phyloP scores from a whole-genome alignment of 2,113 vertebrate species.

The Malaclemys terrapin region DNA sequence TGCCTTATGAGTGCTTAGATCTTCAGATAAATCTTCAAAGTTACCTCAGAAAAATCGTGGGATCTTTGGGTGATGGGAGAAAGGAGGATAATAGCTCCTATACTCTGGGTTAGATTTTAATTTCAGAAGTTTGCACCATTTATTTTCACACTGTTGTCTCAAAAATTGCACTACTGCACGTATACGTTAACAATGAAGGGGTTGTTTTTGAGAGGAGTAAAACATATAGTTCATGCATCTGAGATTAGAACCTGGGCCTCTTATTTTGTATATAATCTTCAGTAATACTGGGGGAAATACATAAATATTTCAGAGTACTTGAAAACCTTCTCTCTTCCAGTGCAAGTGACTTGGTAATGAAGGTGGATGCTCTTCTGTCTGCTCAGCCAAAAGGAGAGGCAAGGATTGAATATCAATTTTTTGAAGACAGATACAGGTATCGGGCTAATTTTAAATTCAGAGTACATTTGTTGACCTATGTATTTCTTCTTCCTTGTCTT shows the following conservation, averaged over 20 bases:
- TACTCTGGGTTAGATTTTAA: background rate
- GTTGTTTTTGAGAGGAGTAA: background rate
- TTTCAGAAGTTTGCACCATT: background rate
- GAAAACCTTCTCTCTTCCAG: slow-evolving; percentile 71
- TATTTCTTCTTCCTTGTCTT: background rate
- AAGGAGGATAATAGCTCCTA: background rate
- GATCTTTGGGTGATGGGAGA: background rate
- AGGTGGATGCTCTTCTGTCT: slow-evolving; percentile 95
- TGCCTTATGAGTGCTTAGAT: background rate
- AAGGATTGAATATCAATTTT: slow-evolving; percentile 90
- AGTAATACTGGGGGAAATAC: background rate
- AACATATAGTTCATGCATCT: background rate
- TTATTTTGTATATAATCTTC: background rate
- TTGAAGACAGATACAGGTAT: slow-evolving; percentile 93
- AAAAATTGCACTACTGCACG: background rate
- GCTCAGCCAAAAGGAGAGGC: slow-evolving; percentile 96
- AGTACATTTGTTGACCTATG: background rate
- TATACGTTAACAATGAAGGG: background rate
- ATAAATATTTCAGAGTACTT: background rate
- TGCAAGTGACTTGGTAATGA: slow-evolving; percentile 97
- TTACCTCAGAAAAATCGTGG: background rate
- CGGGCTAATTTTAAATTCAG: background rate
- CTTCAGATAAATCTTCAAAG: background rate
- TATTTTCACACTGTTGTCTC: background rate
- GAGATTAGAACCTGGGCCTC: background rate